These are phyloP conservation scores for Tarsius wallacei DNA, from an alignment of 2,797 vertebrate species.

Conservation along the genomic window DNA sequence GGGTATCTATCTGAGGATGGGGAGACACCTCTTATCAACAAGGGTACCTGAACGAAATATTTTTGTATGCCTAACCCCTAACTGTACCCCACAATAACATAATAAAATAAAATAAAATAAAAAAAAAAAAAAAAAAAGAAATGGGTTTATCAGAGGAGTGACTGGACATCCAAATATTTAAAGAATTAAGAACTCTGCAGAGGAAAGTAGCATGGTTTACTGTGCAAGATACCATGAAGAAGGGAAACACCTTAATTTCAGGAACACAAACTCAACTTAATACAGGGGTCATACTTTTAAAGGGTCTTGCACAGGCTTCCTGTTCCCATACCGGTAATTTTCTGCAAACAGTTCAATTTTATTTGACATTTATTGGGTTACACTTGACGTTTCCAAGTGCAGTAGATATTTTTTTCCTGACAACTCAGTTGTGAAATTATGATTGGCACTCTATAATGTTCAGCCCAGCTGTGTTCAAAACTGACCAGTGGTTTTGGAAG, in stretches of 20 bases:
- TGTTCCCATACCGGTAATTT: neutral
- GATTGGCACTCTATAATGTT: conserved; percentile 64
- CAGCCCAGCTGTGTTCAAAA: conserved; percentile 22
- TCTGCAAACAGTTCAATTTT: conserved; percentile 78
- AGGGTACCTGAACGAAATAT: no score
- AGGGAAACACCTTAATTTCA: conserved; percentile 30
- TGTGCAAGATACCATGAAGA: neutral
- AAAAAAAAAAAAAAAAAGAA: neutral
- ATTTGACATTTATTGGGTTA: conserved; percentile 84
- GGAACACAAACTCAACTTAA: neutral
- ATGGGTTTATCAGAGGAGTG: neutral
- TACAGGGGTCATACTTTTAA: conserved; percentile 22
- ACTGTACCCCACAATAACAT: no score
- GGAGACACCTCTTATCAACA: no score
- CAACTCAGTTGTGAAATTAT: conserved; percentile 79
- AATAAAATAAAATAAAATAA: no score
- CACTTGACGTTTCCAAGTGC: conserved; percentile 81
- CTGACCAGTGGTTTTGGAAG: conserved; percentile 61
- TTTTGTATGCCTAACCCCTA: no score
- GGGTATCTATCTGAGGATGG: no score
- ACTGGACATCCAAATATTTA: neutral
- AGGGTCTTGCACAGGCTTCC: neutral
- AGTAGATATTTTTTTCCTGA: conserved; percentile 60
- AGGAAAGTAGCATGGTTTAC: neutral
- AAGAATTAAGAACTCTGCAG: neutral